These are phyloP conservation scores for Chironex yamaguchii DNA, from an alignment of 30 jellyfish, hydroid and myxozoan genomes.

Conservation along the genomic window DNA sequence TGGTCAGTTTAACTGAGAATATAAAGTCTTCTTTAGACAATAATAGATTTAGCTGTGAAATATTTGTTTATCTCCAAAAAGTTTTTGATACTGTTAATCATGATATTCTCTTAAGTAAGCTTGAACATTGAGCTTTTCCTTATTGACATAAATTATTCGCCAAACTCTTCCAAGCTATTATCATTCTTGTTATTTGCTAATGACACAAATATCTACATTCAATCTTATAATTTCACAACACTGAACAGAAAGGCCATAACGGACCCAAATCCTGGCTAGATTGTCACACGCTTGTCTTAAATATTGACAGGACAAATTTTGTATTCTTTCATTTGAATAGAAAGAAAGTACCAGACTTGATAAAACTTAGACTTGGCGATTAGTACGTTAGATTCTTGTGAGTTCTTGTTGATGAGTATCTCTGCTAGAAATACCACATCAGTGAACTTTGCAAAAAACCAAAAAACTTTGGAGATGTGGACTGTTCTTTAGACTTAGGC, in stretches of 20 bases:
- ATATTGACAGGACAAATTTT: constrained; percentile 15
- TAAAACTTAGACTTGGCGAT: too few relatives aligned
- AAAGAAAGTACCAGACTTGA: too few relatives aligned
- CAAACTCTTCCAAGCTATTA: constrained; percentile 27
- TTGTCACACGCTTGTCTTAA: constrained; percentile 1
- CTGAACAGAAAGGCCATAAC: constrained; percentile 11
- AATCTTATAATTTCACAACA: constrained; percentile 14
- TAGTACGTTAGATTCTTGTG: too few relatives aligned
- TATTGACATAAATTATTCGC: constrained; percentile 30
- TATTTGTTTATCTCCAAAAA: constrained; percentile 42
- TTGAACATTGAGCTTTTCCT: constrained; percentile 31
- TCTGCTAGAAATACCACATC: too few relatives aligned
- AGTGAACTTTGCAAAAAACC: too few relatives aligned
- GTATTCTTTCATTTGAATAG: constrained; percentile 28
- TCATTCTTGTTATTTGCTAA: constrained; percentile 34
- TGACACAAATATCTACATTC: constrained; percentile 34
- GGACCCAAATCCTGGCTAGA: constrained; percentile 36
- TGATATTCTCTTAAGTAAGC: constrained; percentile 38
- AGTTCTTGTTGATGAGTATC: too few relatives aligned
- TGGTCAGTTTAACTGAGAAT: constrained; percentile 54
- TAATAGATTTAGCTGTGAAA: constrained; percentile 41
- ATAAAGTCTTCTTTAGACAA: constrained; percentile 51
- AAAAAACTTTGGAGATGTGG: too few relatives aligned
- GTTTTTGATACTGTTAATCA: constrained; percentile 30
- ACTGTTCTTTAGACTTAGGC: too few relatives aligned